Base-by-base conservation (phyloP, 2,797 vertebrate genomes). In the Heterohyrax brucei region DNA sequence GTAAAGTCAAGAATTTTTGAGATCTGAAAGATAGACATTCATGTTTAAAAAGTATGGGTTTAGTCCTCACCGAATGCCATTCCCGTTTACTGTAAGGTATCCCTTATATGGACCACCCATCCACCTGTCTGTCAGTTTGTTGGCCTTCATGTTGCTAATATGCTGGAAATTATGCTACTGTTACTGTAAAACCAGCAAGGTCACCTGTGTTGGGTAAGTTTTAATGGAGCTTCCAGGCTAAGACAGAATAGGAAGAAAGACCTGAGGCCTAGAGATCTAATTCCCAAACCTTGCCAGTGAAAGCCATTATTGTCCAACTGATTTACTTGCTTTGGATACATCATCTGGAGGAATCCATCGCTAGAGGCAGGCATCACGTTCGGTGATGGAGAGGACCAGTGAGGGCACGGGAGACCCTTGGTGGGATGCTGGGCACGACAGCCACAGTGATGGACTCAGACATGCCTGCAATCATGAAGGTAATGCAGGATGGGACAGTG, bases 21-120 rank as follows among this genome's bases (percentile, higher is more conserved):
- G 68, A 87, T 64, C 28, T 44, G 77, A 16, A 92, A 50, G 10
- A 30, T 5, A 75, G 33, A 10, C 7, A 46, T 64, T 21, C 22
- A 28, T 26, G 19, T 30, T 56, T 14, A 56, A 56, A 13, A 56
- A 56, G 1, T 26, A 4, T 14, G 50, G 19, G 28, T 48, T 33
- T n/a, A 10, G 59, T 30, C 24, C 78, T 62, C 59, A 64, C 19
- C 18, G 75, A 59, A 22, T 14, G 70, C 5, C 7, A 10, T 44
- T 3, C 50, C 39, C 16, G 2, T 66, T 21, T 53, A 22, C 28
- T 2, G 50, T 2, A 24, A 1, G 6, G 21, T 4, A 6, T 4
- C 77, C 22, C 48, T 75, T 30, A 0, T 24, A 50, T 1, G 16
- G 77, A 44, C 70, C 8, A 16, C 6, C 1, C 0, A 2, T 44